A percentile compares a stretch with the other conserved stretches of the same genome.
Conservation (phyloP, 1,140 invertebrate genomes). For the Antheraea pernyi region DNA sequence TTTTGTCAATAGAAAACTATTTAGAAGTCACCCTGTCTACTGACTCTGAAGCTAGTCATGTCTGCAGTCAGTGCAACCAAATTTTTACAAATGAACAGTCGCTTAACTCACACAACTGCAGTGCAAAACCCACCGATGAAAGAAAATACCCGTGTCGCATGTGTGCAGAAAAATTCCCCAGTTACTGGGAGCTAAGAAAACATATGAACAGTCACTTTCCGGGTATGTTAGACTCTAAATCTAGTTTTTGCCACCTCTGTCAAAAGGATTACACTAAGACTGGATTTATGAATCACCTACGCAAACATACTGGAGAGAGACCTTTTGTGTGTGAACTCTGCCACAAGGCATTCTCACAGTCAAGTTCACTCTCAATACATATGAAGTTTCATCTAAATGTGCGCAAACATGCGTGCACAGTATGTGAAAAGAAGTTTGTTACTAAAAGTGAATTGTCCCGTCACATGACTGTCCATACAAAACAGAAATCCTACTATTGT, state of each 20-base stretch:
- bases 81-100: slow-evolving; percentile 70
- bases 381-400: slow-evolving; percentile 83
- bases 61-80: slow-evolving; percentile 72
- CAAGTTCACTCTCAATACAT: slow-evolving; percentile 81
- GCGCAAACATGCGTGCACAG: slow-evolving; percentile 75
- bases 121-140: slow-evolving; percentile 66
- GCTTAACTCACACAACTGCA: slow-evolving; percentile 64
- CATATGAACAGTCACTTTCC: slow-evolving; percentile 77
- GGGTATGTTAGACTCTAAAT: slow-evolving; percentile 77
- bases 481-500: slow-evolving; percentile 81
- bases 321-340: slow-evolving; percentile 84
- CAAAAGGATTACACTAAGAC: slow-evolving; percentile 79
- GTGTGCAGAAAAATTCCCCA: slow-evolving; percentile 74
- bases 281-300: slow-evolving; percentile 84
- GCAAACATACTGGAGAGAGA: slow-evolving; percentile 93
- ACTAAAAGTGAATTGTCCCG: slow-evolving; percentile 81
- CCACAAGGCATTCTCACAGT: slow-evolving; percentile 81
- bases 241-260: slow-evolving; percentile 77
- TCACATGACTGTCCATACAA: slow-evolving; percentile 81
- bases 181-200: slow-evolving; percentile 76
- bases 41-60: slow-evolving; percentile 75
- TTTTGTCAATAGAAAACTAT: slow-evolving; percentile 78
- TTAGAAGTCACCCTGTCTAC: slow-evolving; percentile 77
- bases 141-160: slow-evolving; percentile 77
- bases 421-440: slow-evolving; percentile 82